Conservation (phyloP, 2,113 vertebrate species). For the Strigops habroptila region DNA sequence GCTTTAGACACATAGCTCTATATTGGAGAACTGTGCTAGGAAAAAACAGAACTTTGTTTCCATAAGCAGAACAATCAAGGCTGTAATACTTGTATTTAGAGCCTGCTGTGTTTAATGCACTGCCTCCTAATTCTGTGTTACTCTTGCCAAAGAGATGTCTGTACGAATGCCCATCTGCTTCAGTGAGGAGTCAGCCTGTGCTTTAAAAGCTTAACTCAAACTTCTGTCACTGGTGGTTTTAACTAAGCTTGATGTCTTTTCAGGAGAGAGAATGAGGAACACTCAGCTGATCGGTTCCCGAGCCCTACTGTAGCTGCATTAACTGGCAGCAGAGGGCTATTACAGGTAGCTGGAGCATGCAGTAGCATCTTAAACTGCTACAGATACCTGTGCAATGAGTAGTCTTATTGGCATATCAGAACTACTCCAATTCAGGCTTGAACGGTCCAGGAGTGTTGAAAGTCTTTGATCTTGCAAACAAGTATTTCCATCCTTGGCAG, state of each 20-base stretch:
- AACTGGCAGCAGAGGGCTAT: not conserved
- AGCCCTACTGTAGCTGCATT: not conserved
- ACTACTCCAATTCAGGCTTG: not conserved
- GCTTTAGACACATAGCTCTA: not conserved
- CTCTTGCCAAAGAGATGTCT: not conserved
- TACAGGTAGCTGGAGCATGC: not conserved
- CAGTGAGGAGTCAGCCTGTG: not conserved
- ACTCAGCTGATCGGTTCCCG: not conserved
- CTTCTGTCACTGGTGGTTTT: not conserved
- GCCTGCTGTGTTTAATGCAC: not conserved
- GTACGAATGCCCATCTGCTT: not conserved
- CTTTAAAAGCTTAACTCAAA: not conserved
- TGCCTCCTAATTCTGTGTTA: not conserved
- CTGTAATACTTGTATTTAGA: not conserved
- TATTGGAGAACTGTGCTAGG: not conserved
- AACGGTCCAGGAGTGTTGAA: not conserved
- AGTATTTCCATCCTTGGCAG: not conserved
- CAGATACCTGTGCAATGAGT: not conserved
- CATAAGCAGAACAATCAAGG: not conserved
- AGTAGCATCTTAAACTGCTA: not conserved
- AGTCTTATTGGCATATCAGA: not conserved
- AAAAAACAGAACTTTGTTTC: not conserved
- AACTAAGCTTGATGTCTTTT: not conserved
- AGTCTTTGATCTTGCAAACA: not conserved
- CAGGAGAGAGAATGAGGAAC: not conserved